Percentiles rank a stretch among this genome's conserved stretches.
Conservation (phyloP, 2,797 vertebrate genomes). For the Gymnothorax reevesii region DNA sequence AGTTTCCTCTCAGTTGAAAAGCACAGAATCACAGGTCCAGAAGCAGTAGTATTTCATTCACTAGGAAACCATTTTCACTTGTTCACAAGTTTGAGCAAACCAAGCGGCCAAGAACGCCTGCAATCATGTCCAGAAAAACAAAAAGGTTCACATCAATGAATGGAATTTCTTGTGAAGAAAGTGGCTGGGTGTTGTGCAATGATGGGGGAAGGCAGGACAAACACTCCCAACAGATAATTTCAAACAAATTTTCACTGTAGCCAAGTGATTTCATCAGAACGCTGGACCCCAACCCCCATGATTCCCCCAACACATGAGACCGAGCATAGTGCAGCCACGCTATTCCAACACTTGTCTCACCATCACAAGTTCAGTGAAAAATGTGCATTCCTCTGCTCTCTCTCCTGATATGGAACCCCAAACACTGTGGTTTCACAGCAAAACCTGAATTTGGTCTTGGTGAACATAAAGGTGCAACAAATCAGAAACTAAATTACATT, state of each 20-base stretch:
- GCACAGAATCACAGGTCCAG: neutral
- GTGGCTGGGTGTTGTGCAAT: neutral
- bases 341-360: too few species aligned
- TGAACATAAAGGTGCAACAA: neutral
- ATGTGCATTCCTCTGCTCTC: neutral
- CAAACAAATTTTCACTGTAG: neutral
- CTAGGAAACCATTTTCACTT: neutral
- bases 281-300: too few species aligned
- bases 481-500: neutral
- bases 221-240: neutral
- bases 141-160: neutral
- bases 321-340: too few species aligned
- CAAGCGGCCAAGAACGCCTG: neutral
- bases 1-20: neutral
- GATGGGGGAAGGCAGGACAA: neutral
- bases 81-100: neutral
- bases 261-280: neutral
- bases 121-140: neutral
- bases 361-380: too few species aligned
- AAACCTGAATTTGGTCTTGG: neutral
- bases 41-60: neutral
- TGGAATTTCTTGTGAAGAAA: neutral
- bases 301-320: neutral
- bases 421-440: neutral
- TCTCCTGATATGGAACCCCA: neutral